phyloP scores from a whole-genome alignment of 2,888 invertebrate species.

The Pseudoips prasinana region DNA sequence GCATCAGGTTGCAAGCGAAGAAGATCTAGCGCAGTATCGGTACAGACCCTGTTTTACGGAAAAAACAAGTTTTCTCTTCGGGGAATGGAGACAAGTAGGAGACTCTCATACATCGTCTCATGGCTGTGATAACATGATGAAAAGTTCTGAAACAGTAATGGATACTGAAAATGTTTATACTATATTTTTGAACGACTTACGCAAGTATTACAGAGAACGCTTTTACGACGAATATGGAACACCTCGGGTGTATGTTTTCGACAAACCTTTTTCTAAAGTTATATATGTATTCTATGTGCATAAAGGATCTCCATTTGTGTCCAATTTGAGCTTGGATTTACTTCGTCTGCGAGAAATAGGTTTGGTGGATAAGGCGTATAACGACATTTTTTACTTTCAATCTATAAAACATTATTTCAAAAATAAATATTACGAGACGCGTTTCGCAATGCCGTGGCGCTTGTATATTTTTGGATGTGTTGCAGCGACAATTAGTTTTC shows the following conservation, averaged over 20 bases:
- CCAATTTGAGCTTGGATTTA: conserved; percentile 30
- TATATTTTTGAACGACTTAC: conserved; percentile 36
- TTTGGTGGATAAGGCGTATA: conserved; percentile 32
- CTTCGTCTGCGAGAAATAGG: conserved; percentile 50
- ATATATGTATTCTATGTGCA: conserved; percentile 51
- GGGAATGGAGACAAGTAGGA: conserved; percentile 13
- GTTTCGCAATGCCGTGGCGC: neutral
- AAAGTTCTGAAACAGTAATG: conserved; percentile 43
- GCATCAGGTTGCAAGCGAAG: conserved; percentile 27
- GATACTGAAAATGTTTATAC: conserved; percentile 38
- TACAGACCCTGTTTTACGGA: conserved; percentile 23
- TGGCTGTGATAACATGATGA: conserved; percentile 20
- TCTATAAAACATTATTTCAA: neutral
- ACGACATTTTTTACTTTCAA: conserved; percentile 24
- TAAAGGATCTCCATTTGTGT: conserved; percentile 54
- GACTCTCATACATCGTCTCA: conserved; percentile 1
- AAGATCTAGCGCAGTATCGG: conserved; percentile 11
- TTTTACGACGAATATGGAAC: conserved; percentile 40
- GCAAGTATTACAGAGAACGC: conserved; percentile 33
- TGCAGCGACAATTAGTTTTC: neutral
- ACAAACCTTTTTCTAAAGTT: conserved; percentile 37
- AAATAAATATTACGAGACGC: neutral
- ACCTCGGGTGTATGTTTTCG: conserved; percentile 12
- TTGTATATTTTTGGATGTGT: neutral
- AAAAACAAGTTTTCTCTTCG: conserved; percentile 22